Percentiles rank a stretch among this genome's conserved stretches.
Conservation (phyloP, 2,797 vertebrate genomes). For the Remorina albescens region DNA sequence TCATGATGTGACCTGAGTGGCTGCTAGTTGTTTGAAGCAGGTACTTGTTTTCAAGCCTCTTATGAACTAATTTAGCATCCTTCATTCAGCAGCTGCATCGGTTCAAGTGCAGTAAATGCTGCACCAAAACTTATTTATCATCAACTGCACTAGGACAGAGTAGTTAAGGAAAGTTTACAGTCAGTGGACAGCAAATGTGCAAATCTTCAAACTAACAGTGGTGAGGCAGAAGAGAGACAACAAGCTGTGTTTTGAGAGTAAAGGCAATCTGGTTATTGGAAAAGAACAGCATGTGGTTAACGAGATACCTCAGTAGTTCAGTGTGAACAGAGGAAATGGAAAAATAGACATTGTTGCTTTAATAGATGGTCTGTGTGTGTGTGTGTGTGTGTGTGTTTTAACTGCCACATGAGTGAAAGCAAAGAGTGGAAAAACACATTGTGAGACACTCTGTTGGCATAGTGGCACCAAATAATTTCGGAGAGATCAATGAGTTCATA, state of each 20-base stretch:
- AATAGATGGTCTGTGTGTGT: conserved; percentile 67
- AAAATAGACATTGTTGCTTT: conserved; percentile 70
- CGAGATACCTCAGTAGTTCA: conserved; percentile 51
- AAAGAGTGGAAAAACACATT: conserved; percentile 63
- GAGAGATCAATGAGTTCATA: neutral
- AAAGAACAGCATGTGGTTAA: conserved; percentile 62
- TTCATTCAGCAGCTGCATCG: no score
- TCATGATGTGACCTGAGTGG: neutral
- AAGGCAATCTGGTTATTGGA: conserved; percentile 53
- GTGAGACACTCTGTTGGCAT: conserved; percentile 23
- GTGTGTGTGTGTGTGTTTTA: conserved; percentile 37
- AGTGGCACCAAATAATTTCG: conserved; percentile 18
- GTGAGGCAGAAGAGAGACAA: conserved; percentile 19
- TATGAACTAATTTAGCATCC: neutral
- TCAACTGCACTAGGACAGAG: neutral
- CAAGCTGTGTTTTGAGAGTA: conserved; percentile 18
- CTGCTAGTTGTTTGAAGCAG: neutral
- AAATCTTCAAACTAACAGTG: conserved; percentile 37
- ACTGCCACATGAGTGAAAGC: conserved; percentile 70
- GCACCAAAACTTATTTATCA: neutral
- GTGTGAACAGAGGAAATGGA: conserved; percentile 79
- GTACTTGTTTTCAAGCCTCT: neutral
- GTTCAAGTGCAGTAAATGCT: neutral
- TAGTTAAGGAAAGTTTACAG: neutral
- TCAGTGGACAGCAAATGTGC: conserved; percentile 4